Percentiles rank a stretch among this genome's conserved stretches.
Conservation (phyloP, 2,888 invertebrate species). For the Sinopyrophorus schimmeli region DNA sequence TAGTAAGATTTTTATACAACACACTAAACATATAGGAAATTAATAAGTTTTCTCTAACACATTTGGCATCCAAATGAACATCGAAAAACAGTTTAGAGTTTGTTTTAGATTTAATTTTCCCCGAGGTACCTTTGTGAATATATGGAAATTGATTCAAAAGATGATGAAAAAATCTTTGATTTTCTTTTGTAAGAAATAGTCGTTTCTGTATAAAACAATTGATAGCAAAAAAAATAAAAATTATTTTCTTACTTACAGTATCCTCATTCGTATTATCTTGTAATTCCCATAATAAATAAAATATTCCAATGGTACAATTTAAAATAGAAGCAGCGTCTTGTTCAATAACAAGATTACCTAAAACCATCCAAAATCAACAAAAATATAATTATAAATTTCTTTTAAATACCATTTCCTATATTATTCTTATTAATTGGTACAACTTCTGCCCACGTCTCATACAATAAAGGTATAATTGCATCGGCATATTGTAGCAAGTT, state of each 20-base stretch:
- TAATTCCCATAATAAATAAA: constrained; percentile 59
- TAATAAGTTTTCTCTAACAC: constrained; percentile 60
- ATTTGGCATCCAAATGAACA: constrained; percentile 53
- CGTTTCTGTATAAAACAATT: neutral
- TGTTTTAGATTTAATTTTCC: constrained; percentile 51
- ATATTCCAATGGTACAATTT: constrained; percentile 65
- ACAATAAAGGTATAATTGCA: constrained; percentile 73
- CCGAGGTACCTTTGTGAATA: constrained; percentile 51
- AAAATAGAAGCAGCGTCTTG: constrained; percentile 68
- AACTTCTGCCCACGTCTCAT: constrained; percentile 85
- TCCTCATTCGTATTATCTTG: neutral
- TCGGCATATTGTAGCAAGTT: constrained; percentile 59
- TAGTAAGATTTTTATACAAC: constrained; percentile 55
- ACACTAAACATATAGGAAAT: constrained; percentile 59
- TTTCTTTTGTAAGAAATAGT: constrained; percentile 59
- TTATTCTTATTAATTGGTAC: constrained; percentile 54
- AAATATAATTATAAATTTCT: neutral
- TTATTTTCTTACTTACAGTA: too few relatives aligned
- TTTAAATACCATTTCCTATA: constrained; percentile 2
- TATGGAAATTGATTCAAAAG: constrained; percentile 65
- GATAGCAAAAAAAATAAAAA: neutral
- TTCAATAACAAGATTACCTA: constrained; percentile 55
- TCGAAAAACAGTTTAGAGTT: constrained; percentile 53
- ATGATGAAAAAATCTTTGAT: constrained; percentile 59
- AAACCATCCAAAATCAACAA: constrained; percentile 6